Evolutionary conservation across 2,888 invertebrate species (phyloP).

Genomic region (Apomyelois bistriatella): DNA sequence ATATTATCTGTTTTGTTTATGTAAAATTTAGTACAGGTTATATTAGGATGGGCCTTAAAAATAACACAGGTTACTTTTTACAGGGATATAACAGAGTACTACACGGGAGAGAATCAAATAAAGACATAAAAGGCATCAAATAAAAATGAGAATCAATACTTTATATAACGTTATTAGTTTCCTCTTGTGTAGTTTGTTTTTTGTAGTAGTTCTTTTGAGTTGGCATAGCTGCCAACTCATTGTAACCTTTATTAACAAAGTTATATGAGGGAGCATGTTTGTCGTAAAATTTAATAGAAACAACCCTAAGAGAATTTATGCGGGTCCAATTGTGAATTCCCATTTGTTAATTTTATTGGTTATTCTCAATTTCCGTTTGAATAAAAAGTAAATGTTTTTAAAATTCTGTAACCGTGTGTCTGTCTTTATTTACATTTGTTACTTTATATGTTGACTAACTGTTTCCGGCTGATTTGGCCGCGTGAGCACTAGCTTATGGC

Average conservation of each 20-base stretch:
- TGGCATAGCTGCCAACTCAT: conserved; percentile 38
- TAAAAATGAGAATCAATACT: too few relatives aligned
- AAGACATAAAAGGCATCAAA: too few relatives aligned
- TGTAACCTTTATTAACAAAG: conserved; percentile 74
- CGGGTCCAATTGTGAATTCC: conserved; percentile 45
- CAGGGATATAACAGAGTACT: too few relatives aligned
- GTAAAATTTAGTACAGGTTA: too few relatives aligned
- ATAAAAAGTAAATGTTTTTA: conserved; percentile 30
- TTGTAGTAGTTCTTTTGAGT: conserved; percentile 27
- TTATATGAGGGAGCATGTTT: conserved; percentile 67
- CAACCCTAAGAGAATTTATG: conserved; percentile 62
- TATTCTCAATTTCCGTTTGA: conserved; percentile 32
- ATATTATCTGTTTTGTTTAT: too few relatives aligned
- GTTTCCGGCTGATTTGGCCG: too few relatives aligned
- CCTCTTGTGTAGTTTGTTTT: conserved; percentile 26
- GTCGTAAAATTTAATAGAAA: conserved; percentile 75
- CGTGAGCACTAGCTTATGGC: too few relatives aligned
- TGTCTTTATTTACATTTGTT: too few relatives aligned
- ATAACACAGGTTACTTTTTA: too few relatives aligned
- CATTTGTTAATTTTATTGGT: conserved; percentile 44
- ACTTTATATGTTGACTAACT: too few relatives aligned
- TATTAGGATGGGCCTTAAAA: too few relatives aligned
- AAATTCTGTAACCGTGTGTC: background rate
- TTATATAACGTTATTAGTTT: background rate
- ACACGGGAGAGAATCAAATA: too few relatives aligned